phyloP scores from a whole-genome alignment of 2,888 invertebrate genomes.

The Camptogramma bilineatum region DNA sequence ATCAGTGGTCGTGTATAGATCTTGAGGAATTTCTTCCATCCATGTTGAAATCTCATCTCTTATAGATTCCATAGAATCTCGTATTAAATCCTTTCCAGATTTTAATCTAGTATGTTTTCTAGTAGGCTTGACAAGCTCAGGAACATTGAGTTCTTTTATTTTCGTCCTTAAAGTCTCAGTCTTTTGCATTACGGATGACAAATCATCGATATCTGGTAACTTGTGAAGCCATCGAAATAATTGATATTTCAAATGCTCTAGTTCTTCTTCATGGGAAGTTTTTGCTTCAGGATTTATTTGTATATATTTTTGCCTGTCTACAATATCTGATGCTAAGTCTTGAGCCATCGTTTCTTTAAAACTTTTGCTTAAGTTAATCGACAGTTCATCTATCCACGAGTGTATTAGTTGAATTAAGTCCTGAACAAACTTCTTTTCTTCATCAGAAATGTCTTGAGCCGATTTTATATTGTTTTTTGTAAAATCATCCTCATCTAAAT shows the following conservation, averaged over 20 bases:
- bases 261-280: slow-evolving; percentile 50
- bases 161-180: slow-evolving; percentile 46
- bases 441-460: slow-evolving; percentile 23
- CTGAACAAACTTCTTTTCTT: slow-evolving; percentile 43
- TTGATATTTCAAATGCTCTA: slow-evolving; percentile 63
- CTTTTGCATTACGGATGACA: slow-evolving; percentile 43
- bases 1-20: slow-evolving; percentile 22
- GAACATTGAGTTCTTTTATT: slow-evolving; percentile 44
- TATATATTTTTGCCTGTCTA: slow-evolving; percentile 61
- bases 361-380: slow-evolving; percentile 40
- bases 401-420: slow-evolving; percentile 41
- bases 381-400: slow-evolving; percentile 49
- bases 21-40: slow-evolving; percentile 38
- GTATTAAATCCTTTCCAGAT: slow-evolving; percentile 1
- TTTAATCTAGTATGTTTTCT: slow-evolving; percentile 4
- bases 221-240: slow-evolving; percentile 55
- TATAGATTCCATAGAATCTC: slow-evolving; percentile 29
- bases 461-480: slow-evolving; percentile 6
- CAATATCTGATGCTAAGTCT: slow-evolving; percentile 55
- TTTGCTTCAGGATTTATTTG: slow-evolving; percentile 52
- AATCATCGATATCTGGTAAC: slow-evolving; percentile 42
- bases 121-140: slow-evolving; percentile 36
- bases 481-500: slow-evolving; percentile 19
- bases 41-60: slow-evolving; percentile 44
- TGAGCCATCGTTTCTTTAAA: slow-evolving; percentile 44